phyloP scores from a whole-genome alignment of 2,888 invertebrate genomes.

The Acrobasis repandana region DNA sequence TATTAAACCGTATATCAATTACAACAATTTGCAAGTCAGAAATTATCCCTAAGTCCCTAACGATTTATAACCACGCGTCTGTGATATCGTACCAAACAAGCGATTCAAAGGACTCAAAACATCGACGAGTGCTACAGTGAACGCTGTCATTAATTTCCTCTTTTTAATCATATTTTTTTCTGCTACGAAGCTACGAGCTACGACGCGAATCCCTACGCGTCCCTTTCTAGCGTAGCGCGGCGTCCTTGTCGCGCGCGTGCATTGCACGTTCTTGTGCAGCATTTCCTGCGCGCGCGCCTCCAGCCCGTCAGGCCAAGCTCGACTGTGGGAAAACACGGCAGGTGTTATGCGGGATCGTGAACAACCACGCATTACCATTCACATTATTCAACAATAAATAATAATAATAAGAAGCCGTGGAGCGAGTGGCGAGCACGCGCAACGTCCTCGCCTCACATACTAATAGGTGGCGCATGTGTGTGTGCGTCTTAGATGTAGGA shows the following conservation, averaged over 20 bases:
- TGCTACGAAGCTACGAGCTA: slow-evolving; percentile 54
- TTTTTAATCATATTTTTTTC: slow-evolving; percentile 38
- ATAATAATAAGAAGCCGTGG: slow-evolving; percentile 82
- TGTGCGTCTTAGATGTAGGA: slow-evolving; percentile 39
- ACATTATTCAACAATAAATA: slow-evolving; percentile 83
- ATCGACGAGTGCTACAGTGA: slow-evolving; percentile 39
- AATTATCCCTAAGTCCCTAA: slow-evolving; percentile 22
- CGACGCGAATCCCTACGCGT: slow-evolving; percentile 48
- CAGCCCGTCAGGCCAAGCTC: slow-evolving; percentile 51
- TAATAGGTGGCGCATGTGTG: slow-evolving; percentile 65
- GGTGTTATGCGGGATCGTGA: slow-evolving; percentile 84
- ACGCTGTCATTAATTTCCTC: slow-evolving; percentile 44
- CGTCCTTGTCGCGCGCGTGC: slow-evolving; percentile 61
- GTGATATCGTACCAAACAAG: slow-evolving; percentile 32
- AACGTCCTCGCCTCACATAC: slow-evolving; percentile 70
- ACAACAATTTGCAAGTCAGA: slow-evolving; percentile 38
- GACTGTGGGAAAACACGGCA: slow-evolving; percentile 85
- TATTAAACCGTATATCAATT: slow-evolving; percentile 29
- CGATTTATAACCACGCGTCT: slow-evolving; percentile 34
- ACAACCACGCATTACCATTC: slow-evolving; percentile 83
- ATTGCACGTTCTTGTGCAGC: slow-evolving; percentile 69
- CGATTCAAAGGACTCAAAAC: slow-evolving; percentile 45
- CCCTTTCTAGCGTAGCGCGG: slow-evolving; percentile 43
- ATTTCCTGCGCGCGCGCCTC: slow-evolving; percentile 74
- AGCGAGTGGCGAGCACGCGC: slow-evolving; percentile 81